These are phyloP conservation scores for Heliconius hortense DNA, from an alignment of 2,888 invertebrate species.

Conservation along the genomic window DNA sequence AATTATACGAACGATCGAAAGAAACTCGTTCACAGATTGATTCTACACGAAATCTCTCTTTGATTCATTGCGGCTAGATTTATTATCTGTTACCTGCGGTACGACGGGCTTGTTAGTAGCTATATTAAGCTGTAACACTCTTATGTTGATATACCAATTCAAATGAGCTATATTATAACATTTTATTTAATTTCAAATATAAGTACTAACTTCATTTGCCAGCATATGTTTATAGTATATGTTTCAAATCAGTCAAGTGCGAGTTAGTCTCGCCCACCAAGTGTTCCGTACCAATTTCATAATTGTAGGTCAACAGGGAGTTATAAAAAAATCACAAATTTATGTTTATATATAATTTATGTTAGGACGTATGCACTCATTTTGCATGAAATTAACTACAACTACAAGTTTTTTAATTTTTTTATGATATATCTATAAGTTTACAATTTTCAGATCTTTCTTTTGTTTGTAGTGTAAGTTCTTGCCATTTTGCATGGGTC, in stretches of 20 bases:
- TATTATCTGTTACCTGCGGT: constrained; percentile 26
- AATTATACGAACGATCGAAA: constrained; percentile 39
- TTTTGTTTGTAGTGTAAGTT: no score
- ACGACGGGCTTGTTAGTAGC: neutral
- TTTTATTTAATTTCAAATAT: neutral
- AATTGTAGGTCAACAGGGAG: no score
- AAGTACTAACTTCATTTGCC: neutral
- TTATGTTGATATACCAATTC: neutral
- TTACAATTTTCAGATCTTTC: no score
- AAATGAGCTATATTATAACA: neutral
- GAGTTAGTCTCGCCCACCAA: no score
- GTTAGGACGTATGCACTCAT: neutral
- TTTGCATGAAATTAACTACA: neutral
- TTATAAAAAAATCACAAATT: no score
- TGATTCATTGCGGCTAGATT: constrained; percentile 32
- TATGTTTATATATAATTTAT: no score
- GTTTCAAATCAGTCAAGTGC: neutral
- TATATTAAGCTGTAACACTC: neutral
- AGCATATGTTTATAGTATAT: neutral
- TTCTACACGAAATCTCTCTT: constrained; percentile 37
- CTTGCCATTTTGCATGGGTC: no score
- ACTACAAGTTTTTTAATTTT: no score
- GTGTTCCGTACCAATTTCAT: no score
- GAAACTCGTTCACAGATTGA: constrained; percentile 37
- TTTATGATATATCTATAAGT: neutral